These are phyloP conservation scores for Takifugu bimaculatus DNA, from an alignment of 2,113 vertebrate genomes.

Conservation along the genomic window DNA sequence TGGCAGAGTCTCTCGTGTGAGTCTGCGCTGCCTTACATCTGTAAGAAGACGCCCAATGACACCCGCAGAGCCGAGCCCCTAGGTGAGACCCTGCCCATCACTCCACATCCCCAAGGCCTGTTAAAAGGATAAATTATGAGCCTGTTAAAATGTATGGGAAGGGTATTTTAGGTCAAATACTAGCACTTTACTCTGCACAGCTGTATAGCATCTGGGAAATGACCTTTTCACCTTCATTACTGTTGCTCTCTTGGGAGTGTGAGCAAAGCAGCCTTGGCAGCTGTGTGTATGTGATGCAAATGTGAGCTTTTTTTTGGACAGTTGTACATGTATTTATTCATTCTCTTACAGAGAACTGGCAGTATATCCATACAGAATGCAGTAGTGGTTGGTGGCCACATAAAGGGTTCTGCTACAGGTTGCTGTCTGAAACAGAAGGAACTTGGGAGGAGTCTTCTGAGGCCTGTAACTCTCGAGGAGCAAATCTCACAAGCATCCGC, in stretches of 20 bases:
- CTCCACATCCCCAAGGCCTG: background rate
- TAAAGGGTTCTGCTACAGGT: conserved; percentile 82
- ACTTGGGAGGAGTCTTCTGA: conserved; percentile 80
- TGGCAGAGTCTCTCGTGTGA: conserved; percentile 85
- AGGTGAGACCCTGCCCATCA: conserved; percentile 72
- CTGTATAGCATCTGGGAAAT: conserved; percentile 51
- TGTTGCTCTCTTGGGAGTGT: conserved; percentile 1
- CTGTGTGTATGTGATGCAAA: conserved; percentile 7
- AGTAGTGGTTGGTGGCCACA: conserved; percentile 81
- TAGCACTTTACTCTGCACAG: conserved; percentile 32
- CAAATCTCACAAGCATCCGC: conserved; percentile 77
- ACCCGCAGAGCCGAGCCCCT: conserved; percentile 67
- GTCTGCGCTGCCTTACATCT: conserved; percentile 84
- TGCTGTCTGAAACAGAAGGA: conserved; percentile 73
- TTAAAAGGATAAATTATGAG: conserved; percentile 8
- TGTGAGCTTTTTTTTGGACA: conserved; percentile 2
- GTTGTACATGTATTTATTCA: background rate
- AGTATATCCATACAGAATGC: conserved; percentile 81
- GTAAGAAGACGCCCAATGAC: conserved; percentile 83
- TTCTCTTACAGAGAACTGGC: conserved; percentile 79
- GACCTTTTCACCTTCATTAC: conserved; percentile 37
- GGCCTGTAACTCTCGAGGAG: conserved; percentile 73
- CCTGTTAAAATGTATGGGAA: conserved; percentile 1
- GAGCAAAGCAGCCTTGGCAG: conserved; percentile 43
- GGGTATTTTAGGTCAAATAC: conserved; percentile 16